These are phyloP conservation scores for Oppia nitens DNA, from an alignment of 1,140 invertebrate genomes.

Conservation along the genomic window DNA sequence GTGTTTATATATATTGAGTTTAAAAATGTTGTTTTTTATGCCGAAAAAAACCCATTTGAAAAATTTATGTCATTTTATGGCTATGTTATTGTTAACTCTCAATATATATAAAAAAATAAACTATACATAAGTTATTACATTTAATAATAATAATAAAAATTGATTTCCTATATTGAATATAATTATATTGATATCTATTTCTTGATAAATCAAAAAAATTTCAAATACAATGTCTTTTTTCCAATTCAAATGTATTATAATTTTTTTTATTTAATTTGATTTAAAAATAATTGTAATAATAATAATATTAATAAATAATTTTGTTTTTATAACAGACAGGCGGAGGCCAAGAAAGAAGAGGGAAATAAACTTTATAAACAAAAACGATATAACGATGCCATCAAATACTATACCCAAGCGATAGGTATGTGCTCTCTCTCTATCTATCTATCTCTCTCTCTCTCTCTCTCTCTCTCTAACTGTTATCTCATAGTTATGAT, in stretches of 20 bases:
- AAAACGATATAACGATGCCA: constrained; percentile 67
- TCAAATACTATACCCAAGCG: constrained; percentile 65
- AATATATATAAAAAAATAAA: too few relatives aligned
- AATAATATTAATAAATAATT: neutral
- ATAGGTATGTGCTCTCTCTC: constrained; percentile 40
- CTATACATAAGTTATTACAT: too few relatives aligned
- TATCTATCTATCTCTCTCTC: neutral
- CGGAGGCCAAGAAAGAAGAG: constrained; percentile 67
- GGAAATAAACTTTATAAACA: constrained; percentile 71
- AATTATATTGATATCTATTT: neutral
- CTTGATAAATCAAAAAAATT: too few relatives aligned
- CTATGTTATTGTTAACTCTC: too few relatives aligned
- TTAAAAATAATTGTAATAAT: neutral
- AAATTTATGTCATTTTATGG: too few relatives aligned
- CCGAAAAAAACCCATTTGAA: too few relatives aligned
- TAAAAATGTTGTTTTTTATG: too few relatives aligned
- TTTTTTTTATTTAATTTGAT: neutral
- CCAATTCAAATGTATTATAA: too few relatives aligned
- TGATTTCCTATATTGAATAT: neutral
- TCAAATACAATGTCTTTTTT: too few relatives aligned
- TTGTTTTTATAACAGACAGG: constrained; percentile 23
- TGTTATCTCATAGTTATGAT: too few relatives aligned
- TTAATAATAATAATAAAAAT: too few relatives aligned
- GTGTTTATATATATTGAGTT: neutral
- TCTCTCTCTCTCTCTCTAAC: too few relatives aligned